Evolutionary conservation across 2,888 invertebrate genomes (phyloP).

Genomic region (Polydrusus pterygomalis): DNA sequence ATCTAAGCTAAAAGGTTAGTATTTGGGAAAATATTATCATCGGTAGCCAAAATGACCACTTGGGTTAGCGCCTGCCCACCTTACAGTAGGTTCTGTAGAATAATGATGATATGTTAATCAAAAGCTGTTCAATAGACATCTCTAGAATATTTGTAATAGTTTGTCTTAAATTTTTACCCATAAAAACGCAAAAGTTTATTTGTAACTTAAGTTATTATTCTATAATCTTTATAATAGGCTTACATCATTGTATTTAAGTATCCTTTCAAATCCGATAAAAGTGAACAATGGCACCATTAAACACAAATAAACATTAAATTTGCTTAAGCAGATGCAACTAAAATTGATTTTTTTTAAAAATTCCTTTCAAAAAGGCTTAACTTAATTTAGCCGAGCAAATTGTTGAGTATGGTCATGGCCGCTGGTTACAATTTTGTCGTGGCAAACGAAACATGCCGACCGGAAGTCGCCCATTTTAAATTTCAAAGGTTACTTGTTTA

Average conservation of each 20-base stretch:
- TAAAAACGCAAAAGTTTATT: no score
- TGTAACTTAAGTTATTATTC: no score
- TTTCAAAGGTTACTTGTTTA: slow-evolving; percentile 49
- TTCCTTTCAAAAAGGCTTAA: slow-evolving; percentile 22
- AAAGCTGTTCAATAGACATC: no score
- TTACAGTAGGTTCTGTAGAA: no score
- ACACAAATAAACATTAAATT: slow-evolving; percentile 31
- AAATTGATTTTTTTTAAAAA: slow-evolving; percentile 37
- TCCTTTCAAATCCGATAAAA: slow-evolving; percentile 2
- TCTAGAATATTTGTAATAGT: no score
- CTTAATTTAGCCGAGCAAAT: slow-evolving; percentile 36
- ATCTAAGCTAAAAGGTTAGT: no score
- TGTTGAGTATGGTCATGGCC: slow-evolving; percentile 54
- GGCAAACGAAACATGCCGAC: slow-evolving; percentile 34
- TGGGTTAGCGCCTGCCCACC: no score
- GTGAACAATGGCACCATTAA: slow-evolving; percentile 21
- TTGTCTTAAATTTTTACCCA: no score
- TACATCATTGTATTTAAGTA: background rate
- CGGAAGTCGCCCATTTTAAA: slow-evolving; percentile 48
- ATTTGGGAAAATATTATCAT: no score
- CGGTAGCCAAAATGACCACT: no score
- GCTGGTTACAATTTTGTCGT: slow-evolving; percentile 28
- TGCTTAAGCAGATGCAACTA: slow-evolving; percentile 34
- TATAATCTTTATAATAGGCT: no score
- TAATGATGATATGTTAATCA: no score